Conservation (phyloP, 2,888 invertebrate species). For the Philereme vetulata region DNA sequence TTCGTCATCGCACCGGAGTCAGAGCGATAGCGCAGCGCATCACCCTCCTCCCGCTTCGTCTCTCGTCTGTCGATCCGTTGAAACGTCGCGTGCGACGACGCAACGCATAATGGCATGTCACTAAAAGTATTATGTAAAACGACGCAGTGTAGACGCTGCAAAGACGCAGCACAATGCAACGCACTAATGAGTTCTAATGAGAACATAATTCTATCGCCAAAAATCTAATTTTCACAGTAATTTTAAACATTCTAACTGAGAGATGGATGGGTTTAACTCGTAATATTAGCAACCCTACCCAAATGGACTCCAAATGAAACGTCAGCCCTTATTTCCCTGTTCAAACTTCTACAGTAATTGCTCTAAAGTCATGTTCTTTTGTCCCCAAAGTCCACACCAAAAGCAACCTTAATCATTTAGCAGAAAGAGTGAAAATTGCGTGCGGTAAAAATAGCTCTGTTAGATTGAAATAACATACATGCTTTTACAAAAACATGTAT, state of each 20-base stretch:
- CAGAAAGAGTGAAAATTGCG: neutral
- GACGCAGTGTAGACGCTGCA: no score
- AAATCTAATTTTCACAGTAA: constrained; percentile 18
- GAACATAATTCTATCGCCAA: neutral
- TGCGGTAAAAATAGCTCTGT: constrained; percentile 1
- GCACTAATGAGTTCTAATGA: no score
- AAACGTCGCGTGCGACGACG: no score
- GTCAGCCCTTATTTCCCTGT: constrained; percentile 41
- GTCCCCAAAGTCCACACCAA: neutral
- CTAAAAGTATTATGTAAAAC: no score
- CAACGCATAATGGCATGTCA: no score
- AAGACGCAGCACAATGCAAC: no score
- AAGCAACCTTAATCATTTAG: neutral
- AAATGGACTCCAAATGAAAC: constrained; percentile 53
- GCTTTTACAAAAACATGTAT: constrained; percentile 19
- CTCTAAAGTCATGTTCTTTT: constrained; percentile 32
- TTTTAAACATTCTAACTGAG: constrained; percentile 30
- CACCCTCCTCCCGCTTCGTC: no score
- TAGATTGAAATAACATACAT: constrained; percentile 26
- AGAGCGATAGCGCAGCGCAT: no score
- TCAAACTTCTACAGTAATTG: constrained; percentile 41
- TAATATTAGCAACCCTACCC: constrained; percentile 40
- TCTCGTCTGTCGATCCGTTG: no score
- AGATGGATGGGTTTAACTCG: constrained; percentile 31
- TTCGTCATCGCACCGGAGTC: no score